Conservation (phyloP, 2,888 invertebrate genomes). For the Eulithis prunata region DNA sequence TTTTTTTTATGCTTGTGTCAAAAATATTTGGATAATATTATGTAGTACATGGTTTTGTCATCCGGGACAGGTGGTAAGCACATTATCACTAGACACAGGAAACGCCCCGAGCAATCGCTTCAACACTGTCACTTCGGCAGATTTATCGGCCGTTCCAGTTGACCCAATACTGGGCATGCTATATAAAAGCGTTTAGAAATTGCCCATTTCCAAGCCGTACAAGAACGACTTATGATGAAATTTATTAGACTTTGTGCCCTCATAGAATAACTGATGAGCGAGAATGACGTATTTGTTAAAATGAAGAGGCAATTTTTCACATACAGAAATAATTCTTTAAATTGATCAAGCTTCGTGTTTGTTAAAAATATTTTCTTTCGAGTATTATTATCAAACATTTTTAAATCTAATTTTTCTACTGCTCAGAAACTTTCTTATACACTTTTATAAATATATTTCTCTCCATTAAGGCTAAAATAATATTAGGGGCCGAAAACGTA, state of each 20-base stretch:
- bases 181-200: conserved; percentile 58
- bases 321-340: conserved; percentile 9
- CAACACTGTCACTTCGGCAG: conserved; percentile 62
- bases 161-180: conserved; percentile 53
- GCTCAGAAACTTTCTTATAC: too few species aligned
- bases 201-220: conserved; percentile 51
- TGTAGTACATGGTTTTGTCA: neutral
- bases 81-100: conserved; percentile 68
- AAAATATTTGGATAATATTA: neutral
- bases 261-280: conserved; percentile 43
- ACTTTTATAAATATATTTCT: too few species aligned
- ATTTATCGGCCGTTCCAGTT: conserved; percentile 67
- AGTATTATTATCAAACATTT: too few species aligned
- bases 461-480: too few species aligned
- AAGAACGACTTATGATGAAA: conserved; percentile 50
- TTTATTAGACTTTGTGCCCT: conserved; percentile 48
- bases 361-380: too few species aligned
- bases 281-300: conserved; percentile 32
- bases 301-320: conserved; percentile 31
- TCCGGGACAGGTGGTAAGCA: conserved; percentile 55
- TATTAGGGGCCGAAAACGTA: too few species aligned
- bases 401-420: too few species aligned
- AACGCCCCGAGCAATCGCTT: conserved; percentile 68
- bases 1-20: too few species aligned
- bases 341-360: too few species aligned